A percentile compares a stretch with the other conserved stretches of the same genome.
phyloP scores from a whole-genome alignment of 2,888 invertebrate genomes.

The Callyntrura guangdongensis region DNA sequence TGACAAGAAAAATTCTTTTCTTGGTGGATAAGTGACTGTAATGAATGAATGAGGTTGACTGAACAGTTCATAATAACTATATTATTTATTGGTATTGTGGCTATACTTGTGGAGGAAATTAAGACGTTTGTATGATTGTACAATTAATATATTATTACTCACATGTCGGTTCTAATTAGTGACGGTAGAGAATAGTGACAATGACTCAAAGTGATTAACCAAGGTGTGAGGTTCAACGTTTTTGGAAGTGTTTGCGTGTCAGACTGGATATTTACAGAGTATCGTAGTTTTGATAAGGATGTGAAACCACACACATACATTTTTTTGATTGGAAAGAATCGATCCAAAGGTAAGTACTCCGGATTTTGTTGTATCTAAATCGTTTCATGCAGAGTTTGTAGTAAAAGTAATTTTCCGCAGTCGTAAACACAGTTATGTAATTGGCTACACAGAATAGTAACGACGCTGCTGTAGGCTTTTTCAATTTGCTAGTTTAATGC shows the following conservation, averaged over 20 bases:
- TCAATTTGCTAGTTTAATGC: neutral
- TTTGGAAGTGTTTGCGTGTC: neutral
- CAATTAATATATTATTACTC: neutral
- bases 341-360: conserved; percentile 63
- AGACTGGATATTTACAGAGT: neutral
- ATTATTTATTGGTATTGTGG: neutral
- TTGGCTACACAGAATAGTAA: neutral
- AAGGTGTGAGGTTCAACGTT: neutral
- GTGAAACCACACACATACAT: conserved; percentile 43
- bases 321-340: conserved; percentile 74
- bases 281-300: conserved; percentile 8
- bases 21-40: neutral
- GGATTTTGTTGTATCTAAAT: neutral
- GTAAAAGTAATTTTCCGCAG: too few relatives aligned
- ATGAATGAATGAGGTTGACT: too few relatives aligned
- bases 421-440: too few relatives aligned
- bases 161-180: neutral
- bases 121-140: neutral
- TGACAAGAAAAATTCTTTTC: neutral
- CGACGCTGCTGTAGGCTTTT: neutral
- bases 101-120: neutral
- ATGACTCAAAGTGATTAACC: neutral
- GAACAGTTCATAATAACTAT: neutral
- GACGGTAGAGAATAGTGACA: neutral
- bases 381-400: neutral